phyloP scores from a whole-genome alignment of 2,113 vertebrate species.

The Paralichthys olivaceus region DNA sequence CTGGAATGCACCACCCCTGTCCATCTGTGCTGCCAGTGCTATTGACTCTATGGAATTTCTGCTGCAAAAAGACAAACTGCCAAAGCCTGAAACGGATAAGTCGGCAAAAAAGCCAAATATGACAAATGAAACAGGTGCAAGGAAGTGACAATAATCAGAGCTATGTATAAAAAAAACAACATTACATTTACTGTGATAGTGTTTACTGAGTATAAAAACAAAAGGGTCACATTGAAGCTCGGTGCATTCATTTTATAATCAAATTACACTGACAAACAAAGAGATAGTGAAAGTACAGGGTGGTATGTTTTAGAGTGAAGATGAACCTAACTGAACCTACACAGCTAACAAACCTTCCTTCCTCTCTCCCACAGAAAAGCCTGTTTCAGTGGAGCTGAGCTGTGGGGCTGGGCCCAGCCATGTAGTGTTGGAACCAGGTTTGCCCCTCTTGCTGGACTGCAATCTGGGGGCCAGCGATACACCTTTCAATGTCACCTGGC shows the following conservation, averaged over 20 bases:
- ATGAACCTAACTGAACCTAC: neutral
- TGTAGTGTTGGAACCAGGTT: slow-evolving; percentile 86
- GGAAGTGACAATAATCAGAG: slow-evolving; percentile 5
- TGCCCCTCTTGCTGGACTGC: slow-evolving; percentile 88
- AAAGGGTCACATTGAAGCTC: neutral
- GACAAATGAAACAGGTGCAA: slow-evolving; percentile 14
- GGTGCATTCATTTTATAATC: too few relatives aligned
- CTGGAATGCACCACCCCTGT: slow-evolving; percentile 39
- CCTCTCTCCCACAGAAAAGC: slow-evolving; percentile 83
- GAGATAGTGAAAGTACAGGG: neutral
- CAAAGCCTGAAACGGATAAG: slow-evolving; percentile 11
- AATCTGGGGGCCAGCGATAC: slow-evolving; percentile 82
- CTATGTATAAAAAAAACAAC: neutral
- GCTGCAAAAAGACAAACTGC: slow-evolving; percentile 36
- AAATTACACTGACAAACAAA: neutral
- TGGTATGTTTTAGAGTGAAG: neutral
- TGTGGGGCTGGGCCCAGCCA: slow-evolving; percentile 88
- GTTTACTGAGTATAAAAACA: slow-evolving; percentile 11
- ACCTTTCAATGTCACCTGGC: slow-evolving; percentile 89
- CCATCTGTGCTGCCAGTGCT: slow-evolving; percentile 40
- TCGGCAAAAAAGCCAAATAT: slow-evolving; percentile 15
- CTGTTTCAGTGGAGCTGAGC: slow-evolving; percentile 89
- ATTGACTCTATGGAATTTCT: slow-evolving; percentile 43
- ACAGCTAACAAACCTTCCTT: neutral
- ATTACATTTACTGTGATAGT: neutral